phyloP scores from a whole-genome alignment of 2,113 vertebrate species.

The Garra rufa region DNA sequence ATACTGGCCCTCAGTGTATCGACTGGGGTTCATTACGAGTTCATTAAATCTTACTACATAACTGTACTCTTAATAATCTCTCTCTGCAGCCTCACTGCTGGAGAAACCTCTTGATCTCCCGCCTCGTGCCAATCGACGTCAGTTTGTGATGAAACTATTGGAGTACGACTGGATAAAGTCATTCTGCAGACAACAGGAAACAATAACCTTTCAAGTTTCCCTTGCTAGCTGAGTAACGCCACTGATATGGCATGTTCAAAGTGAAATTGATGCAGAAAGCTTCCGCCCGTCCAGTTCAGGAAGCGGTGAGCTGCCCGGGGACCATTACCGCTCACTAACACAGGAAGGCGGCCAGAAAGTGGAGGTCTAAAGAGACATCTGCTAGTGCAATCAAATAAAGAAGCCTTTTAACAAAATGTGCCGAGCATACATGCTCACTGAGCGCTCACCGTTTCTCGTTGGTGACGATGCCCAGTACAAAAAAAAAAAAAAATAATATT shows the following conservation, averaged over 20 bases:
- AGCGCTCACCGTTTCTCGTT: conserved; percentile 38
- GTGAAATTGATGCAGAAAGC: conserved; percentile 77
- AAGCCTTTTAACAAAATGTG: conserved; percentile 68
- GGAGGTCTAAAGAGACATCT: conserved; percentile 79
- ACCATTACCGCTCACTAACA: conserved; percentile 73
- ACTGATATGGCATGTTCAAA: conserved; percentile 78
- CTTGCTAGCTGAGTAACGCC: conserved; percentile 69
- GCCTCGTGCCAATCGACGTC: conserved; percentile 62
- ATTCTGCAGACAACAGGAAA: conserved; percentile 77
- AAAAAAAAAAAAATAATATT: neutral
- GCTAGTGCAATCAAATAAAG: conserved; percentile 75
- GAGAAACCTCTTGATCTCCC: conserved; percentile 59
- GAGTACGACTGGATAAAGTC: conserved; percentile 64
- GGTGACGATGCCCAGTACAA: conserved; percentile 32
- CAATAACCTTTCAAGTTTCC: conserved; percentile 74
- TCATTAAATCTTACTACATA: conserved; percentile 11
- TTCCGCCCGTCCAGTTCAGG: conserved; percentile 77
- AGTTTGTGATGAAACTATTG: conserved; percentile 67
- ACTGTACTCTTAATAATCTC: neutral
- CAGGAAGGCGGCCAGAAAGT: conserved; percentile 75
- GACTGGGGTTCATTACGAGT: neutral
- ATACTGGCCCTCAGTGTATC: neutral
- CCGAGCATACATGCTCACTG: conserved; percentile 66
- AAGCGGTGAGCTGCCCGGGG: conserved; percentile 74
- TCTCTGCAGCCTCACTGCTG: conserved; percentile 7